Percentiles rank a stretch among this genome's conserved stretches.
phyloP scores from a whole-genome alignment of 1,140 invertebrate species.

The Vanessa atalanta region DNA sequence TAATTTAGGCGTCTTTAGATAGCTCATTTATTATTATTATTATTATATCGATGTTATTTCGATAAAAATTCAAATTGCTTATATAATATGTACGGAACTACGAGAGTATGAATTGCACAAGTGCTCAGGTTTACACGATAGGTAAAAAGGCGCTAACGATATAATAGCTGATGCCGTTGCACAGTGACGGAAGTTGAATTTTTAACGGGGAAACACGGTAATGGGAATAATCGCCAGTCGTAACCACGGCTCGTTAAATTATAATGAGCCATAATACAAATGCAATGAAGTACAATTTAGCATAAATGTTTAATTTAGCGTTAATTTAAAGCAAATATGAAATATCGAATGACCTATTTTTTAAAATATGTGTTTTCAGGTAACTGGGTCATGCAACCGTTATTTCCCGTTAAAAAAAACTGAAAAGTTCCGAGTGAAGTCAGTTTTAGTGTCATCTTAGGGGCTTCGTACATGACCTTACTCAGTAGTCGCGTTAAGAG shows the following conservation, averaged over 20 bases:
- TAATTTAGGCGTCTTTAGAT: not conserved
- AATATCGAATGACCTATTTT: constrained; percentile 18
- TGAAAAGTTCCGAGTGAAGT: constrained; percentile 30
- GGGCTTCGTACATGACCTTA: constrained; percentile 34
- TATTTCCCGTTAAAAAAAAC: constrained; percentile 32
- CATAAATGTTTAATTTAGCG: not conserved
- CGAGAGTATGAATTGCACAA: not conserved
- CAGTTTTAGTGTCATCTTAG: constrained; percentile 75
- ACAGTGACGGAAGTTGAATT: not conserved
- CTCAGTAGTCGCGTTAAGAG: constrained; percentile 1
- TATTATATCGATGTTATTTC: too few relatives aligned
- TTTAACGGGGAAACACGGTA: constrained; percentile 25
- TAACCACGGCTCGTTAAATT: not conserved
- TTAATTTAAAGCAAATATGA: constrained; percentile 1
- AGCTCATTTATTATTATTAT: not conserved
- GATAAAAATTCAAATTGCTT: not conserved
- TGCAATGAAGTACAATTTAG: constrained; percentile 14
- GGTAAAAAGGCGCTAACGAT: constrained; percentile 19
- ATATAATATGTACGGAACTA: not conserved
- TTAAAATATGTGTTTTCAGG: constrained; percentile 25
- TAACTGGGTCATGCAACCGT: constrained; percentile 28
- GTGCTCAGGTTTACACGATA: constrained; percentile 15
- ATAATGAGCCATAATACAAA: constrained; percentile 4
- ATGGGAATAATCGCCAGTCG: not conserved
- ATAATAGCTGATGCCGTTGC: constrained; percentile 10